Conservation (phyloP, 2,888 invertebrate genomes). For the Diloba caeruleocephala region DNA sequence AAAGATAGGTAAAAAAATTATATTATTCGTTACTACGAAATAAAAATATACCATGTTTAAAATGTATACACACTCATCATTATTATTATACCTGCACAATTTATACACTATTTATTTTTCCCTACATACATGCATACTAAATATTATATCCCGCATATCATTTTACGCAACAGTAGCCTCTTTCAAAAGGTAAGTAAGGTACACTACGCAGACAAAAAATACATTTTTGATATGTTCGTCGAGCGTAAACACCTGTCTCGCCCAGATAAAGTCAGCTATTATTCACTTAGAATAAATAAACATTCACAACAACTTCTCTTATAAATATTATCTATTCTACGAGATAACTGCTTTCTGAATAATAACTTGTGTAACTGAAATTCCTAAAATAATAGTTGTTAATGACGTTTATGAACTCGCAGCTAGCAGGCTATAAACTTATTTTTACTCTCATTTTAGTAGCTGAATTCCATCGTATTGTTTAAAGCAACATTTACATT, state of each 20-base stretch:
- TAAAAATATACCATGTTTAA: no score
- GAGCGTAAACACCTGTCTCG: slow-evolving; percentile 40
- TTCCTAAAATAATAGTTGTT: slow-evolving; percentile 1
- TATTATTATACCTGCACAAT: no score
- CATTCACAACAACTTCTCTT: slow-evolving; percentile 1
- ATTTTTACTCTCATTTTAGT: slow-evolving; percentile 1
- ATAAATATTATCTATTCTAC: slow-evolving; percentile 13
- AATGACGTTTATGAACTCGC: slow-evolving; percentile 2
- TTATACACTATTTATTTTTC: no score
- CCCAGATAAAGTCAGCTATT: slow-evolving; percentile 17
- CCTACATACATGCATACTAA: no score
- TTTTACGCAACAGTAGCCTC: slow-evolving; percentile 14
- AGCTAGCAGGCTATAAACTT: background rate
- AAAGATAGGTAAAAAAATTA: no score
- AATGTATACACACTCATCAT: no score
- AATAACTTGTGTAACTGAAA: slow-evolving; percentile 6
- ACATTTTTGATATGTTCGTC: slow-evolving; percentile 35
- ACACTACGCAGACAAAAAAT: slow-evolving; percentile 22
- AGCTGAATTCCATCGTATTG: background rate
- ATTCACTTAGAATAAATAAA: slow-evolving; percentile 23
- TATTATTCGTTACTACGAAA: no score
- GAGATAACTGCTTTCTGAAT: slow-evolving; percentile 15
- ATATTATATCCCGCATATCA: slow-evolving; percentile 3
- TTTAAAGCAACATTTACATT: background rate
- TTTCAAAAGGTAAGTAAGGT: slow-evolving; percentile 24